Percentiles rank a stretch among this genome's conserved stretches.
Conservation (phyloP, 2,888 invertebrate genomes). For the Epiblema foenella region DNA sequence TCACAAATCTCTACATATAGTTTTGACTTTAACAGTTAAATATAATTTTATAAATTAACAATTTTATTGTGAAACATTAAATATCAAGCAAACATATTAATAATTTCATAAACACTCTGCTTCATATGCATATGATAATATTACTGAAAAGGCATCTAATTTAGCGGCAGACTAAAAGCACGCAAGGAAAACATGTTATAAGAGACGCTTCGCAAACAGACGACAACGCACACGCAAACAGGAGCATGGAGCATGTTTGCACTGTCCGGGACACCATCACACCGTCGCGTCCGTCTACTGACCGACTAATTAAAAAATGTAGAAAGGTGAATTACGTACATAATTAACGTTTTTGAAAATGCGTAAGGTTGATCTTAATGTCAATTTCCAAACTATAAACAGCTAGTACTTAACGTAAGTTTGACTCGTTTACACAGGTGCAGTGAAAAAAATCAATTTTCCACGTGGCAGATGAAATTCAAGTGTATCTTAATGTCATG, state of each 20-base stretch:
- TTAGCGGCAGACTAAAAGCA: constrained; percentile 38
- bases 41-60: not conserved
- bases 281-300: constrained; percentile 45
- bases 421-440: too few species aligned
- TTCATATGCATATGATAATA: not conserved
- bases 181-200: constrained; percentile 52
- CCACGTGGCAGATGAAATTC: too few species aligned
- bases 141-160: constrained; percentile 29
- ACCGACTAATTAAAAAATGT: not conserved
- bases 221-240: constrained; percentile 58
- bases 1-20: not conserved
- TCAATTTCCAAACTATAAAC: too few species aligned
- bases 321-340: too few species aligned
- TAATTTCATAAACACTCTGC: too few species aligned
- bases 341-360: too few species aligned
- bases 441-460: too few species aligned
- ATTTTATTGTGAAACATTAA: too few species aligned
- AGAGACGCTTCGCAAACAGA: constrained; percentile 52
- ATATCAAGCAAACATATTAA: too few species aligned
- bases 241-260: constrained; percentile 58
- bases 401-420: too few species aligned
- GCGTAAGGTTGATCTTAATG: too few species aligned
- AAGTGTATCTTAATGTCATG: too few species aligned
- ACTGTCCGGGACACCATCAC: constrained; percentile 50
- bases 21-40: not conserved